phyloP scores from a whole-genome alignment of 2,113 vertebrate genomes.

The Lycaon pictus region DNA sequence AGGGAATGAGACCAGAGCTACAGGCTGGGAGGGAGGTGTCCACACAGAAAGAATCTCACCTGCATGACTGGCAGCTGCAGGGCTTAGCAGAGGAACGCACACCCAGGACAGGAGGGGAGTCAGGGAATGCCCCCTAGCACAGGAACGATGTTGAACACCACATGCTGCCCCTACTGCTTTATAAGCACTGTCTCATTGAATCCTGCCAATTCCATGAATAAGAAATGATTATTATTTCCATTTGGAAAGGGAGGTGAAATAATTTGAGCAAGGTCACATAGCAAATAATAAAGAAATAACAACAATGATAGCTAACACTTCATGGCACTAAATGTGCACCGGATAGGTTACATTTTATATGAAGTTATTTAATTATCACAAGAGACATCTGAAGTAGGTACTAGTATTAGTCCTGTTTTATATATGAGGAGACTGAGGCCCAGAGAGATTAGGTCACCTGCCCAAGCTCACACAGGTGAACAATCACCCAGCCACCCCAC shows the following conservation, averaged over 20 bases:
- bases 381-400: not conserved
- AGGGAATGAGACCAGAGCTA: not conserved
- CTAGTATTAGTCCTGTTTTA: not conserved
- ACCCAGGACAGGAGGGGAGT: not conserved
- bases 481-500: accelerated
- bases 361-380: slow-evolving; percentile 1
- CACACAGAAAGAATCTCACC: not conserved
- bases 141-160: not conserved
- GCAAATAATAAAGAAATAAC: not conserved
- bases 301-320: not conserved
- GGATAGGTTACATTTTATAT: not conserved
- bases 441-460: not conserved
- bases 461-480: not conserved
- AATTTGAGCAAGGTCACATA: not conserved
- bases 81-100: no score
- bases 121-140: not conserved
- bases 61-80: not conserved
- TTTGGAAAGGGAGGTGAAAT: slow-evolving; percentile 22
- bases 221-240: slow-evolving; percentile 1
- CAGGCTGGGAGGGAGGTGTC: not conserved
- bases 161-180: not conserved
- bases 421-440: slow-evolving; percentile 10
- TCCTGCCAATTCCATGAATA: not conserved
- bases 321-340: not conserved
- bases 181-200: not conserved